Evolutionary conservation across 64 coral and sea anemone species (phyloP).

Genomic region (Stylophora pistillata): DNA sequence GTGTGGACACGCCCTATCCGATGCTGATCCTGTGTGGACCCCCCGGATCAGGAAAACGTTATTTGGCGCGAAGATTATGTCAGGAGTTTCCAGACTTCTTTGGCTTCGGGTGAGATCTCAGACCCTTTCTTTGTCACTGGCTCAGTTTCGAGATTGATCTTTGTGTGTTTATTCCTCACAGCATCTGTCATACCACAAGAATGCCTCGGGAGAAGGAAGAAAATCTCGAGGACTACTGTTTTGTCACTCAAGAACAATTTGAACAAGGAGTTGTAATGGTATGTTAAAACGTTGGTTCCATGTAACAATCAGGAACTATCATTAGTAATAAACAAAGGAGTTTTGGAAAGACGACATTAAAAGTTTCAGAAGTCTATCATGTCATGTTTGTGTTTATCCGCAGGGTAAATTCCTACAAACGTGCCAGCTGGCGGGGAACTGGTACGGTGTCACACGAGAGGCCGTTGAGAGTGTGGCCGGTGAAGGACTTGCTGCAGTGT

Average conservation of each 20-base stretch:
- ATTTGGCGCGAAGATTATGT: constrained; percentile 69
- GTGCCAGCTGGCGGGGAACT: constrained; percentile 63
- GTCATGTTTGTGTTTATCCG: not conserved
- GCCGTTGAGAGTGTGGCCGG: constrained; percentile 86
- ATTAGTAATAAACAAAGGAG: not conserved
- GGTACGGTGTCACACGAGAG: constrained; percentile 85
- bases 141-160: not conserved
- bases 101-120: constrained; percentile 72
- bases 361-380: too few relatives aligned
- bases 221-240: constrained; percentile 81
- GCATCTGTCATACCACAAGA: constrained; percentile 85
- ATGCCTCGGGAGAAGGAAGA: constrained; percentile 76
- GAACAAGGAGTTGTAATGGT: constrained; percentile 89
- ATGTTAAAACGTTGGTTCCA: not conserved
- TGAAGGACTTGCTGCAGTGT: constrained; percentile 82
- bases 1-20: constrained; percentile 89
- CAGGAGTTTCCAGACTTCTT: constrained; percentile 98
- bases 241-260: constrained; percentile 89
- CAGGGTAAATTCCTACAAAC: constrained; percentile 89
- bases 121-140: not conserved
- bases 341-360: too few relatives aligned
- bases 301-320: not conserved
- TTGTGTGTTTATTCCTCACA: constrained; percentile 13
- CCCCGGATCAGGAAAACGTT: constrained; percentile 78
- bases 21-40: constrained; percentile 96